Conservation (phyloP, 2,888 invertebrate species). For the Drosophila incognita region DNA sequence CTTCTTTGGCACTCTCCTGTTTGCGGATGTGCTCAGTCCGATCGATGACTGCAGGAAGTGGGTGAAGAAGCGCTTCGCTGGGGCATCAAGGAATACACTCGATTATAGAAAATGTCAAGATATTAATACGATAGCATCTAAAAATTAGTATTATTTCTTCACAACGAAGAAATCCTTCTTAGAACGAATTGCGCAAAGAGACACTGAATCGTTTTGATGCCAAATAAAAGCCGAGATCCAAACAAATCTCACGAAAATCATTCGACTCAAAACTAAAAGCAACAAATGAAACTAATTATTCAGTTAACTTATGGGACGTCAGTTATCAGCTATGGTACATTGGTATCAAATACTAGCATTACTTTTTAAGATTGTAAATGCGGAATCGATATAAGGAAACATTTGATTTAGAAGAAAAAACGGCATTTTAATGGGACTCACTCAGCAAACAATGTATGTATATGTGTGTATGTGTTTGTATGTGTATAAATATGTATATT, state of each 20-base stretch:
- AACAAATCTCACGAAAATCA: background rate
- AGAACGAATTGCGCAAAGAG: background rate
- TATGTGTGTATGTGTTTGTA: constrained; percentile 44
- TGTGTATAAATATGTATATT: constrained; percentile 44
- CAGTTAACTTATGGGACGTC: background rate
- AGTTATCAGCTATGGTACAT: background rate
- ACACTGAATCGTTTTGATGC: background rate
- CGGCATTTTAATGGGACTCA: constrained; percentile 62
- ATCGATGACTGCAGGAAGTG: constrained; percentile 36
- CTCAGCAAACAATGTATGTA: constrained; percentile 42
- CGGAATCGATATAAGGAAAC: background rate
- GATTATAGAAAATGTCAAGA: constrained; percentile 24
- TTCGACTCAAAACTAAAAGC: background rate
- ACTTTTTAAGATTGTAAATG: background rate
- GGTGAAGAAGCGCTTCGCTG: constrained; percentile 17
- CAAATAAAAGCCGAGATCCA: background rate
- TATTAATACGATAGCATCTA: background rate
- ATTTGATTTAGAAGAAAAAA: constrained; percentile 42
- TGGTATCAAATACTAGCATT: background rate
- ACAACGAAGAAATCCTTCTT: too few species aligned
- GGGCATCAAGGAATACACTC: constrained; percentile 40
- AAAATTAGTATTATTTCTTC: background rate
- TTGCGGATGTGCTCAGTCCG: constrained; percentile 90
- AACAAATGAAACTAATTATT: background rate
- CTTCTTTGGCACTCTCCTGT: constrained; percentile 96